phyloP scores from a whole-genome alignment of 2,797 vertebrate species.

The Alauda arvensis region DNA sequence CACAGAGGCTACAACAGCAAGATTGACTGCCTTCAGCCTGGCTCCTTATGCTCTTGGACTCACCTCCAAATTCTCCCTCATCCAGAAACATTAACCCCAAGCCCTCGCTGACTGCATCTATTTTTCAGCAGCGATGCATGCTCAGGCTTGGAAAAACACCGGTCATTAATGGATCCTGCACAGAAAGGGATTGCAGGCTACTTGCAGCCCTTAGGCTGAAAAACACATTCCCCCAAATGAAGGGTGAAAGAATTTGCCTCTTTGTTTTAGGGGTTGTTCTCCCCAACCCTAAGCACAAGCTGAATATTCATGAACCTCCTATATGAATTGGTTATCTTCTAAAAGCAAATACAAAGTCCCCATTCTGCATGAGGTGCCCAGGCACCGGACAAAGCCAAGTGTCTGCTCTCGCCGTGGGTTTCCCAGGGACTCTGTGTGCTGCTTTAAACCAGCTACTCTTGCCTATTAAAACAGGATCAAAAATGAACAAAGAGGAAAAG shows the following conservation, averaged over 20 bases:
- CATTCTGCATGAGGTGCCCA: slow-evolving; percentile 50
- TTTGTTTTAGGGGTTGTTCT: slow-evolving; percentile 48
- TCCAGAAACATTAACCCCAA: slow-evolving; percentile 13
- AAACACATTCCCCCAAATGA: slow-evolving; percentile 8
- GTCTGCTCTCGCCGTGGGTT: slow-evolving; percentile 43
- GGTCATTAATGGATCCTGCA: background rate
- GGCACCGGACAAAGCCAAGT: slow-evolving; percentile 26
- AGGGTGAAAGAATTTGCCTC: slow-evolving; percentile 39
- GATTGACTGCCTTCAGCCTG: background rate
- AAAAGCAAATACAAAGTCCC: slow-evolving; percentile 20
- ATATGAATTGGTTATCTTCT: slow-evolving; percentile 47
- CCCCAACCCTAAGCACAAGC: background rate
- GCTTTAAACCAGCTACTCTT: slow-evolving; percentile 49
- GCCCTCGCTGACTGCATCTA: background rate
- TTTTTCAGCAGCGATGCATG: background rate
- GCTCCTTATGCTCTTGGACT: background rate
- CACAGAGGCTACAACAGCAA: background rate
- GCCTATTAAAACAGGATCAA: slow-evolving; percentile 61
- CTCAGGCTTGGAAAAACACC: slow-evolving; percentile 3
- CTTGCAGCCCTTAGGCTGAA: background rate
- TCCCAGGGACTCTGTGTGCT: slow-evolving; percentile 52
- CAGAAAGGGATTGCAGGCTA: background rate
- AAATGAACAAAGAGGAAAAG: slow-evolving; percentile 50
- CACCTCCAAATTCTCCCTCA: slow-evolving; percentile 20
- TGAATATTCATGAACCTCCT: slow-evolving; percentile 54